Percentiles rank a stretch among this genome's conserved stretches.
Conservation (phyloP, 2,888 invertebrate genomes). For the Cyaniris semiargus region DNA sequence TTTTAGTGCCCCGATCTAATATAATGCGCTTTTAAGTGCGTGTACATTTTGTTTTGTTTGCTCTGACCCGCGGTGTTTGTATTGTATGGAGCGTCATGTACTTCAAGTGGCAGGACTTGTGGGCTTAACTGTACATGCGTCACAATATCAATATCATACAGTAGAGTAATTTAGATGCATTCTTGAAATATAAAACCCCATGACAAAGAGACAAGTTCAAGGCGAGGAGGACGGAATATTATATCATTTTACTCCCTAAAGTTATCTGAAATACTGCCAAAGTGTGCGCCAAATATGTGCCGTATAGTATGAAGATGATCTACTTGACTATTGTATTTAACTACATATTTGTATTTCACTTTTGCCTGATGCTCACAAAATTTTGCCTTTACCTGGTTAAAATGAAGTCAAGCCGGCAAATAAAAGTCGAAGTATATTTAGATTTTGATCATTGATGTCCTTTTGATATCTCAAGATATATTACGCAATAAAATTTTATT, state of each 20-base stretch:
- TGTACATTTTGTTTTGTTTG: constrained; percentile 59
- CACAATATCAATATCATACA: not conserved
- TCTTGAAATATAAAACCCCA: not conserved
- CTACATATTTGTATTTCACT: too few species aligned
- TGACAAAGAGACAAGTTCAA: too few species aligned
- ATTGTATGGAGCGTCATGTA: constrained; percentile 44
- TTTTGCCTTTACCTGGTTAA: too few species aligned
- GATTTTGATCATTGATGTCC: not conserved
- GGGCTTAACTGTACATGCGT: constrained; percentile 41
- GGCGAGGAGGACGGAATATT: too few species aligned
- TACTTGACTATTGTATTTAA: too few species aligned
- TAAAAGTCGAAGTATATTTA: not conserved
- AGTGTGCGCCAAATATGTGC: too few species aligned
- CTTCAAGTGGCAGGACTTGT: constrained; percentile 46
- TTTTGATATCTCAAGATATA: not conserved
- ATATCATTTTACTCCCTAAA: too few species aligned
- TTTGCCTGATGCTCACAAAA: too few species aligned
- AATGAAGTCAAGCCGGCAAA: not conserved
- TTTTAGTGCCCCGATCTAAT: constrained; percentile 47
- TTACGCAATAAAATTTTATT: not conserved
- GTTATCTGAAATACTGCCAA: too few species aligned
- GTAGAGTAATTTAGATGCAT: not conserved
- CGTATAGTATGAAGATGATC: too few species aligned
- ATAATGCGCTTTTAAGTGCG: constrained; percentile 55
- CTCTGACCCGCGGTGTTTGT: constrained; percentile 57